A percentile compares a stretch with the other conserved stretches of the same genome.
Conservation (phyloP, 1,140 invertebrate genomes). For the Formica selysi region DNA sequence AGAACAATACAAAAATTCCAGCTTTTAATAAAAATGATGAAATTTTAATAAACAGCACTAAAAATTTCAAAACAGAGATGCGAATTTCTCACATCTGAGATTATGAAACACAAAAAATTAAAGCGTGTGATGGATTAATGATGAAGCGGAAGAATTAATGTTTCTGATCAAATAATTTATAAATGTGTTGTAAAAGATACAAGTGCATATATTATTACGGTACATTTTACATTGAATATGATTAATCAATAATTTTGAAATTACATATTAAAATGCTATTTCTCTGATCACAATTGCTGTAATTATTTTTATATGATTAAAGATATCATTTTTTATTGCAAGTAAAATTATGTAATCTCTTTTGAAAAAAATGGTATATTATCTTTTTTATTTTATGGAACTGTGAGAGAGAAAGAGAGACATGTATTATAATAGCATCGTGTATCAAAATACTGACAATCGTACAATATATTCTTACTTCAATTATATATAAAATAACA, state of each 20-base stretch:
- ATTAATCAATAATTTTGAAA: background rate
- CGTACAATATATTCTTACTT: background rate
- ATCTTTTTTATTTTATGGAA: background rate
- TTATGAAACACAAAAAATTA: conserved; percentile 17
- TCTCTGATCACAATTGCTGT: background rate
- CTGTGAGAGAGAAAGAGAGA: background rate
- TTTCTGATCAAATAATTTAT: conserved; percentile 1
- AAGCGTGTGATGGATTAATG: background rate
- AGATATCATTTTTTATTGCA: background rate
- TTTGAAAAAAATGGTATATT: background rate
- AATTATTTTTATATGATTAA: background rate
- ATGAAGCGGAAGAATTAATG: background rate
- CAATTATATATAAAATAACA: background rate
- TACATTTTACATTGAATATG: background rate
- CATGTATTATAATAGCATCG: too few relatives aligned
- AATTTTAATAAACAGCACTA: background rate
- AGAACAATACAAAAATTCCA: background rate
- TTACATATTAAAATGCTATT: background rate
- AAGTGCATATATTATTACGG: background rate
- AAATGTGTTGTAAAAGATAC: background rate
- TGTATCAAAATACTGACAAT: too few relatives aligned
- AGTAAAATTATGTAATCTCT: background rate
- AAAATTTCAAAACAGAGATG: background rate
- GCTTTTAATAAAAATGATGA: background rate
- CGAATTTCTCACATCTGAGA: conserved; percentile 32